phyloP scores from a whole-genome alignment of 2,888 invertebrate genomes.

The Limnephilus auricula region DNA sequence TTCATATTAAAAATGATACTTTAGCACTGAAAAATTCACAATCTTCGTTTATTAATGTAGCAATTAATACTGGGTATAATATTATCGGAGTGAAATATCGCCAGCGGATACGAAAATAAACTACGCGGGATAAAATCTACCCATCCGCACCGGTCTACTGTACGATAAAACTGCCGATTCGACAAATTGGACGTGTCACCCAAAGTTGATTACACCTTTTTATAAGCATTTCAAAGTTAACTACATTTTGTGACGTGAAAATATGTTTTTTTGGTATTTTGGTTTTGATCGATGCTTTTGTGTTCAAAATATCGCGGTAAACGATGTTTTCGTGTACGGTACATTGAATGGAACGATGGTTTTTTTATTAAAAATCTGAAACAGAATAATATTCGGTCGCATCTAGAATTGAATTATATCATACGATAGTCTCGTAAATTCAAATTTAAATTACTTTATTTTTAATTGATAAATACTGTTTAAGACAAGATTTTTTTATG shows the following conservation, averaged over 20 bases:
- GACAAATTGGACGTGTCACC: slow-evolving; percentile 16
- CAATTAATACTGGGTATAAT: slow-evolving; percentile 16
- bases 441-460: too few relatives aligned
- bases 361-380: too few relatives aligned
- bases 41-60: not conserved
- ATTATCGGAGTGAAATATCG: slow-evolving; percentile 37
- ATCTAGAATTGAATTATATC: too few relatives aligned
- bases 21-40: slow-evolving; percentile 24
- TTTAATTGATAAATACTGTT: too few relatives aligned
- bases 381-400: too few relatives aligned
- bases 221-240: not conserved
- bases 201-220: not conserved
- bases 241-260: not conserved
- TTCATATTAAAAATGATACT: not conserved
- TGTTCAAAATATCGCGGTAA: too few relatives aligned
- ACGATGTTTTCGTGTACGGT: too few relatives aligned
- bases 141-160: not conserved
- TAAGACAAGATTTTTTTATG: too few relatives aligned
- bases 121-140: not conserved
- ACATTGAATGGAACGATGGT: too few relatives aligned
- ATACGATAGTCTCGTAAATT: too few relatives aligned
- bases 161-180: not conserved
- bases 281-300: too few relatives aligned
- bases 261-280: not conserved
- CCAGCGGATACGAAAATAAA: not conserved